phyloP scores from a whole-genome alignment of 2,888 invertebrate genomes.

The Xanthorhoe spadicearia region DNA sequence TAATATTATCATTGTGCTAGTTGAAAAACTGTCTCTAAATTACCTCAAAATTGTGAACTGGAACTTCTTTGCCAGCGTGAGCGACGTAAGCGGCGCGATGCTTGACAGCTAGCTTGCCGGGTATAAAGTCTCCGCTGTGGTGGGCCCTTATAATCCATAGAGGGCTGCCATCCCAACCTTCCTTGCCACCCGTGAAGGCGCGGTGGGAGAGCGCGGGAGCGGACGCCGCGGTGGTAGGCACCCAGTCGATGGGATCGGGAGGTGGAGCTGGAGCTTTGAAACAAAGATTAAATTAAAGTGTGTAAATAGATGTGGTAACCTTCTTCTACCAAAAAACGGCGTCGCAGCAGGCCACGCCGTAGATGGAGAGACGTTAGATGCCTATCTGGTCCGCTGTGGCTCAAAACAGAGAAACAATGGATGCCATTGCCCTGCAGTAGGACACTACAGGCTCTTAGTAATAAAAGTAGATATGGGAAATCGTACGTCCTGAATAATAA shows the following conservation, averaged over 20 bases:
- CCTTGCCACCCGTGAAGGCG: conserved; percentile 72
- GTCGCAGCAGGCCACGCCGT: too few relatives aligned
- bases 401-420: too few relatives aligned
- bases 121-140: conserved; percentile 70
- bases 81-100: conserved; percentile 71
- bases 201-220: conserved; percentile 58
- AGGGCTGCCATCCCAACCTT: conserved; percentile 77
- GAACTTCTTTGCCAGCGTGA: conserved; percentile 68
- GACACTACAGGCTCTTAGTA: too few relatives aligned
- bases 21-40: conserved; percentile 1
- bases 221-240: conserved; percentile 57
- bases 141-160: conserved; percentile 76
- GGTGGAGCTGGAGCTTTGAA: conserved; percentile 19
- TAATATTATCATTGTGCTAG: neutral
- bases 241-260: conserved; percentile 63
- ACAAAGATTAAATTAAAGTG: neutral
- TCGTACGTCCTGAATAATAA: neutral
- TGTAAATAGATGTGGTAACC: too few relatives aligned
- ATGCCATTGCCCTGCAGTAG: too few relatives aligned
- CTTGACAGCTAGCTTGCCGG: conserved; percentile 74
- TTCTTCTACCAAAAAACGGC: too few relatives aligned
- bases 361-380: too few relatives aligned
- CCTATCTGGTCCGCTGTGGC: too few relatives aligned
- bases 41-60: conserved; percentile 79
- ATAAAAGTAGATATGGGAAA: too few relatives aligned